Percentiles rank a stretch among this genome's conserved stretches.
phyloP scores from a whole-genome alignment of 2,888 invertebrate genomes.

The Clitarchus hookeri region DNA sequence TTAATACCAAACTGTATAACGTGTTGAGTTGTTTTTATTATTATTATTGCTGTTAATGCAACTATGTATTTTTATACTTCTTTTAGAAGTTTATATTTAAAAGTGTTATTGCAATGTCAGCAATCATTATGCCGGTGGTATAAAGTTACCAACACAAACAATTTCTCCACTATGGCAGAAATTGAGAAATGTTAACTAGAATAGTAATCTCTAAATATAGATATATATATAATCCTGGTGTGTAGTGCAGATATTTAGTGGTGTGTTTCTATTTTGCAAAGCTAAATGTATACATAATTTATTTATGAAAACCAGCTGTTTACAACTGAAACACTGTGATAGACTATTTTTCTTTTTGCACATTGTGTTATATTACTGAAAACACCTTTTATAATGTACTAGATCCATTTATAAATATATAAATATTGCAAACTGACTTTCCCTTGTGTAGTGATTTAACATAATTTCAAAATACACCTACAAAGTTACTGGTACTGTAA shows the following conservation, averaged over 20 bases:
- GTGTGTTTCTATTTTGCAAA: not conserved
- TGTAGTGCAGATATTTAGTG: not conserved
- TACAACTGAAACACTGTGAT: not conserved
- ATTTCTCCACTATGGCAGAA: not conserved
- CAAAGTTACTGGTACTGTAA: not conserved
- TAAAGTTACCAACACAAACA: conserved; percentile 7
- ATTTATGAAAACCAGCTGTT: not conserved
- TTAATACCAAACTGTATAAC: too few species aligned
- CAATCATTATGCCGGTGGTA: not conserved
- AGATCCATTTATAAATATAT: not conserved
- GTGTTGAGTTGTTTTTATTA: not conserved
- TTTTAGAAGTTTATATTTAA: not conserved
- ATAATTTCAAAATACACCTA: not conserved
- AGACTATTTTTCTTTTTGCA: not conserved
- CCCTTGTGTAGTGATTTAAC: not conserved
- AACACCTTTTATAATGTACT: not conserved
- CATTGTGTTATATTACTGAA: not conserved
- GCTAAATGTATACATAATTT: not conserved
- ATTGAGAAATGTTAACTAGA: not conserved
- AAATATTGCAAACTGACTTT: not conserved
- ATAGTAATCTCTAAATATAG: not conserved
- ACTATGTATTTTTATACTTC: too few species aligned
- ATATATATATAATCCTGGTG: not conserved
- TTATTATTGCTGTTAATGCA: not conserved
- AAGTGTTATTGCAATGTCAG: not conserved